Percentiles rank a stretch among this genome's conserved stretches.
Evolutionary conservation across 2,113 vertebrate genomes (phyloP).

Genomic region (Cyanistes caeruleus): DNA sequence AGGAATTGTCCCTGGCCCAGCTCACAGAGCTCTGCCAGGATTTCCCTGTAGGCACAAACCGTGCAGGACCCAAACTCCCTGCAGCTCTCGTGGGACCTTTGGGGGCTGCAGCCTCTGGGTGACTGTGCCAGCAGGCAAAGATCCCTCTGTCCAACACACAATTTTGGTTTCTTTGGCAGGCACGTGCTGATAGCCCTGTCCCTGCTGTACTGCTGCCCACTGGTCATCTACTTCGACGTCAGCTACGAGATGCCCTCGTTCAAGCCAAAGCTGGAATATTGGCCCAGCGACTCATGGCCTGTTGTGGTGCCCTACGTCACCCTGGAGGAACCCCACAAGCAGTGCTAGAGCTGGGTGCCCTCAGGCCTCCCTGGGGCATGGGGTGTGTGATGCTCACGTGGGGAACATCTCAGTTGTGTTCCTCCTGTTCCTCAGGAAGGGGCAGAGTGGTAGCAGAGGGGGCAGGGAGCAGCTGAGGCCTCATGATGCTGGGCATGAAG

Average conservation of each 20-base stretch:
- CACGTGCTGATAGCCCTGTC: conserved; percentile 89
- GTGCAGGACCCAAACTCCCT: background rate
- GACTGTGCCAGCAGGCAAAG: background rate
- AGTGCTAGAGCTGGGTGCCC: conserved; percentile 66
- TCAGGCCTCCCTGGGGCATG: background rate
- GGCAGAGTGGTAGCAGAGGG: background rate
- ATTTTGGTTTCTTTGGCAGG: conserved; percentile 70
- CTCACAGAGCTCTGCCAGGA: background rate
- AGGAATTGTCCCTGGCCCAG: rapidly evolving
- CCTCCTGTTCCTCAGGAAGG: background rate
- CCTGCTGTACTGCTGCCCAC: conserved; percentile 80
- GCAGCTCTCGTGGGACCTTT: background rate
- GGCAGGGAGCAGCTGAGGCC: conserved; percentile 9
- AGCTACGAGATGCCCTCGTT: conserved; percentile 80
- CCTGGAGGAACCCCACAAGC: conserved; percentile 69
- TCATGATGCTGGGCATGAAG: background rate
- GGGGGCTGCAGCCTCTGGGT: background rate
- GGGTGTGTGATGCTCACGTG: rapidly evolving
- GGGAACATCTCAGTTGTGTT: background rate
- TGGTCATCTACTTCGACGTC: conserved; percentile 85
- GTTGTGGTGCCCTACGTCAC: conserved; percentile 86
- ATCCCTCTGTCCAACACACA: background rate
- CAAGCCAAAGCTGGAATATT: conserved; percentile 84
- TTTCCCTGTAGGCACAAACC: background rate
- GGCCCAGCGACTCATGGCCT: conserved; percentile 84